phyloP scores from a whole-genome alignment of 2,113 vertebrate species.

The Atlantisia rogersi region DNA sequence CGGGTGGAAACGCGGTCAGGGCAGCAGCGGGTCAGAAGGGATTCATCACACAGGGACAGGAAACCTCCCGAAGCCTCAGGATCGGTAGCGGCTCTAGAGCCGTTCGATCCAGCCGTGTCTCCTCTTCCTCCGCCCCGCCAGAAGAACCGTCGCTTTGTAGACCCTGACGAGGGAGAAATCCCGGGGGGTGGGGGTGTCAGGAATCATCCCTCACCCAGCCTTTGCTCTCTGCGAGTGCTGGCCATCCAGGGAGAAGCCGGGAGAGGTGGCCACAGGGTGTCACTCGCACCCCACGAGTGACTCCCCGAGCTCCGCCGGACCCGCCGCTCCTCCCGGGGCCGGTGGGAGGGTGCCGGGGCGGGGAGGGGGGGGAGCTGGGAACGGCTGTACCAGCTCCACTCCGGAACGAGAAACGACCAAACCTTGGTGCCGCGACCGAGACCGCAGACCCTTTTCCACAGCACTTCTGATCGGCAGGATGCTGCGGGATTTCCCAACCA shows the following conservation, averaged over 20 bases:
- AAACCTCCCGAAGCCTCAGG: background rate
- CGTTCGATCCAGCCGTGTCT: background rate
- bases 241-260: background rate
- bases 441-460: background rate
- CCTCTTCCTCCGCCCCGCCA: background rate
- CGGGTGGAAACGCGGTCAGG: background rate
- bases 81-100: background rate
- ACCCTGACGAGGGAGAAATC: background rate
- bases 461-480: background rate
- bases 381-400: rapidly evolving
- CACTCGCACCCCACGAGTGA: conserved; percentile 31
- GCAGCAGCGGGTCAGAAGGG: background rate
- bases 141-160: rapidly evolving
- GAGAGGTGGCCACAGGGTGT: conserved; percentile 65
- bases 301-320: background rate
- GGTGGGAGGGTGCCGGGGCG: background rate
- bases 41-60: background rate
- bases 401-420: rapidly evolving
- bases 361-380: too few relatives aligned
- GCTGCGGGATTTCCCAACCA: background rate
- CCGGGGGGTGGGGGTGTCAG: background rate
- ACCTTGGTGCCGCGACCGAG: background rate
- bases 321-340: background rate
- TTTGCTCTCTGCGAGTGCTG: rapidly evolving
- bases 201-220: rapidly evolving